Conservation (phyloP, 2,888 invertebrate genomes). For the Agrochola lychnidis region DNA sequence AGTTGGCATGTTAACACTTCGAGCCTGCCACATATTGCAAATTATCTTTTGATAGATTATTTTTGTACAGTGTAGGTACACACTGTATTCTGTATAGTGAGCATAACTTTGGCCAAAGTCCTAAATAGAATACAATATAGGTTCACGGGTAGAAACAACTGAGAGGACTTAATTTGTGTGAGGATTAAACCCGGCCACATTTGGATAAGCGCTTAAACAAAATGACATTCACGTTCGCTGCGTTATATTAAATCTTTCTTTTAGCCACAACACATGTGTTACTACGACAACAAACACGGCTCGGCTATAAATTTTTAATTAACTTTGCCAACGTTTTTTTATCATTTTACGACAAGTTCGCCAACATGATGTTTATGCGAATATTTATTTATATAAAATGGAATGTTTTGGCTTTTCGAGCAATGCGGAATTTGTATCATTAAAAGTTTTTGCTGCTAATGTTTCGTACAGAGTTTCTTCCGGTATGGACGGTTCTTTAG, state of each 20-base stretch:
- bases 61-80: not conserved
- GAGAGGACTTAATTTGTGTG: conserved; percentile 4
- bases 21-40: conserved; percentile 36
- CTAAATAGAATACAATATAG: conserved; percentile 13
- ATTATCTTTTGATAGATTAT: conserved; percentile 34
- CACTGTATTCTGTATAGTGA: not conserved
- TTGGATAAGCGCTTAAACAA: conserved; percentile 29
- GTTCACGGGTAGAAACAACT: not conserved
- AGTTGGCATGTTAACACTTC: conserved; percentile 15
- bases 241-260: conserved; percentile 53
- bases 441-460: conserved; percentile 8
- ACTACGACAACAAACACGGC: conserved; percentile 54
- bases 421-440: conserved; percentile 28
- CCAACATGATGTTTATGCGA: conserved; percentile 41
- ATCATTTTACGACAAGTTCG: conserved; percentile 54
- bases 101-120: not conserved
- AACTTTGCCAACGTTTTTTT: conserved; percentile 52
- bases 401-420: conserved; percentile 21
- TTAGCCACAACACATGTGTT: conserved; percentile 53
- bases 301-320: conserved; percentile 59
- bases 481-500: not conserved
- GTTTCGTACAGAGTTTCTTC: conserved; percentile 15
- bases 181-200: conserved; percentile 40
- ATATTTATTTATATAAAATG: conserved; percentile 52
- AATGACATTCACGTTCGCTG: conserved; percentile 39